Conservation (phyloP, 2,888 invertebrate genomes). For the Sarcophaga variegata region DNA sequence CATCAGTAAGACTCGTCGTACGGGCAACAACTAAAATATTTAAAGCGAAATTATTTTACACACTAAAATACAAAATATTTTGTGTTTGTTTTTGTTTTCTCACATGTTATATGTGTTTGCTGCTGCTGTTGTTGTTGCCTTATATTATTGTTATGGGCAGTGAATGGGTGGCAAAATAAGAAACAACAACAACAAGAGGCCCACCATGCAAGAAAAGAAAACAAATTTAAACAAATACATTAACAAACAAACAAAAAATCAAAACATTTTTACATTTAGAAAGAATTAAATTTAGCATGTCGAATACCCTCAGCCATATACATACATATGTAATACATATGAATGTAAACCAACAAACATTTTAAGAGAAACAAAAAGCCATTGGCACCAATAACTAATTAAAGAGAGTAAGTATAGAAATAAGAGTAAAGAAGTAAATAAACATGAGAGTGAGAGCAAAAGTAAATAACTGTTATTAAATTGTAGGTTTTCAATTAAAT, state of each 20-base stretch:
- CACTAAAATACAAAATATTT: conserved; percentile 19
- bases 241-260: conserved; percentile 19
- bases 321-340: no score
- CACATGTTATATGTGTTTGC: not conserved
- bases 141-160: conserved; percentile 38
- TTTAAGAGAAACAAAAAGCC: not conserved
- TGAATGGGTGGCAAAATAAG: conserved; percentile 42
- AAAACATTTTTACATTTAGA: conserved; percentile 48
- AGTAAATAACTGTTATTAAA: no score
- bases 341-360: conserved; percentile 19
- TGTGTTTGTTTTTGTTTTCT: conserved; percentile 36
- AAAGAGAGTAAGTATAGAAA: not conserved
- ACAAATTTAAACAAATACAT: not conserved
- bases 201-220: conserved; percentile 14
- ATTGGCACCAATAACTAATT: not conserved
- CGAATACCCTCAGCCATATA: conserved; percentile 1
- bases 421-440: no score
- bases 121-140: conserved; percentile 5
- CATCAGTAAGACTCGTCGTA: conserved; percentile 57
- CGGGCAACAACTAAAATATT: conserved; percentile 58
- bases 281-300: conserved; percentile 56
- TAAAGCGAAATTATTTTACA: conserved; percentile 56
- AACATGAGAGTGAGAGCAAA: no score
- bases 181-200: conserved; percentile 7
- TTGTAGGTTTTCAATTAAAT: no score